Conservation (phyloP, 1,140 invertebrate species). For the Thrips palmi region DNA sequence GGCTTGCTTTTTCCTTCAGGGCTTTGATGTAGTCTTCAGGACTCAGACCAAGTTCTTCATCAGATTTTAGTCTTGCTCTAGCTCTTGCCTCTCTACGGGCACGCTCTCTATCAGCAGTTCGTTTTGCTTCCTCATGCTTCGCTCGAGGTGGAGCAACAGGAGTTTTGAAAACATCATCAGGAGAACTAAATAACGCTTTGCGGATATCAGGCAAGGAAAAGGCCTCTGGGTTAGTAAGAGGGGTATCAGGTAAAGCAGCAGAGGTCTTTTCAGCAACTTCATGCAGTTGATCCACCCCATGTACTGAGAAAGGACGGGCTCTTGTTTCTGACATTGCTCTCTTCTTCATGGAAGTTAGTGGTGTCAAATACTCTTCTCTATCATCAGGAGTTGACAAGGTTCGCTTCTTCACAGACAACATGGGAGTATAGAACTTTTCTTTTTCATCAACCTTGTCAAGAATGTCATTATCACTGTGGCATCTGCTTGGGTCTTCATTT, state of each 20-base stretch:
- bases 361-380: too few relatives aligned
- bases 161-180: constrained; percentile 23
- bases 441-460: too few relatives aligned
- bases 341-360: too few relatives aligned
- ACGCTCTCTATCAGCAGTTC: constrained; percentile 33
- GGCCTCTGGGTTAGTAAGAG: constrained; percentile 19
- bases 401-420: too few relatives aligned
- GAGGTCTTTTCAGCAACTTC: too few relatives aligned
- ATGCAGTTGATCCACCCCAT: too few relatives aligned
- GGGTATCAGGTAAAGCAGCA: constrained; percentile 18
- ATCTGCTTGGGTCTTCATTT: too few relatives aligned
- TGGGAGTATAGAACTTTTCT: background rate
- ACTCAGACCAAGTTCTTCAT: constrained; percentile 50
- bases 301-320: too few relatives aligned
- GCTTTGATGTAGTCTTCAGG: constrained; percentile 44
- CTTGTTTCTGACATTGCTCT: too few relatives aligned
- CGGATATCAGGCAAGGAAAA: constrained; percentile 21
- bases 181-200: constrained; percentile 17
- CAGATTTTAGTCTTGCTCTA: constrained; percentile 45
- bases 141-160: constrained; percentile 27
- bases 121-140: constrained; percentile 28
- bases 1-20: constrained; percentile 28
- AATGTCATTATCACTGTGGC: too few relatives aligned
- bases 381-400: too few relatives aligned
- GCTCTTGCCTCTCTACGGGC: constrained; percentile 41